Evolutionary conservation across 1,140 invertebrate species (phyloP).

Genomic region (Brachionus sp.): DNA sequence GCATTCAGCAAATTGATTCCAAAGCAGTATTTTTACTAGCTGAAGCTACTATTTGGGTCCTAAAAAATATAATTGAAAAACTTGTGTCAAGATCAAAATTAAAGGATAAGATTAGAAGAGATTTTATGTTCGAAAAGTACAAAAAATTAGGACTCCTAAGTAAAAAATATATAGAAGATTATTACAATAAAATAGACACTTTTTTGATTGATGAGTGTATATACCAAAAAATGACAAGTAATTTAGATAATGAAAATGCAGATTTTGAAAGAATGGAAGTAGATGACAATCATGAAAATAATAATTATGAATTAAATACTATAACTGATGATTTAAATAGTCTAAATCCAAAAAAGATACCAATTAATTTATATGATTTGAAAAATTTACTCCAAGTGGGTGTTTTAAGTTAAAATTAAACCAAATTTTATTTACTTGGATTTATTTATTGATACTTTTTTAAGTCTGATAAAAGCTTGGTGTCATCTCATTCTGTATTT

Average conservation of each 20-base stretch:
- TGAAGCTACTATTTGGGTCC: conserved; percentile 35
- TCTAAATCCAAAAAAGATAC: conserved; percentile 3
- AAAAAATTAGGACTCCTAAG: neutral
- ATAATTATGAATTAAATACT: neutral
- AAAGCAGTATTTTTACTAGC: conserved; percentile 33
- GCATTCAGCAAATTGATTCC: conserved; percentile 22
- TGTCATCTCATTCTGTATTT: conserved; percentile 14
- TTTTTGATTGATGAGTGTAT: neutral
- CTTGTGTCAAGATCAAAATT: conserved; percentile 14
- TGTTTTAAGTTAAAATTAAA: neutral
- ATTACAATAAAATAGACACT: neutral
- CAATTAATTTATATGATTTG: conserved; percentile 23
- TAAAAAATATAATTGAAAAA: conserved; percentile 32
- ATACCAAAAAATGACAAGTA: neutral
- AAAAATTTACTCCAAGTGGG: conserved; percentile 21
- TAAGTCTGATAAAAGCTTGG: conserved; percentile 25
- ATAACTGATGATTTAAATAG: neutral
- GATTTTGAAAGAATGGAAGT: neutral
- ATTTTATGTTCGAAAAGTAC: neutral
- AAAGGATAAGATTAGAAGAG: neutral
- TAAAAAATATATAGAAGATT: neutral
- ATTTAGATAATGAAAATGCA: neutral
- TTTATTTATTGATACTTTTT: neutral
- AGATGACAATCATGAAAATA: neutral
- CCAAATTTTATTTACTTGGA: neutral